phyloP scores from a whole-genome alignment of 2,113 vertebrate species.

The Chloebia gouldiae region DNA sequence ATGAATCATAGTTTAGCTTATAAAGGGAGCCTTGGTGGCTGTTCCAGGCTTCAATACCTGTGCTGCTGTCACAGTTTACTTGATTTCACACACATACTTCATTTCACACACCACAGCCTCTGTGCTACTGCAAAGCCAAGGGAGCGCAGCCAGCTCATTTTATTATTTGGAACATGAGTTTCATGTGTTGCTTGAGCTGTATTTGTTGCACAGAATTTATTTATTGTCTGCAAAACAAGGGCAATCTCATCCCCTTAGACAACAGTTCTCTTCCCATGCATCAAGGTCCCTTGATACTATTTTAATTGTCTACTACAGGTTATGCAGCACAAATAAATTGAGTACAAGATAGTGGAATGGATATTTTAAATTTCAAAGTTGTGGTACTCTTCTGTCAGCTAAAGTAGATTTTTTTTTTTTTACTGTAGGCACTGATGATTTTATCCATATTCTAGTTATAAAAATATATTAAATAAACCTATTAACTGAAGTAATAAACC shows the following conservation, averaged over 20 bases:
- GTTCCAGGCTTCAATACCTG: background rate
- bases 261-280: background rate
- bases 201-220: background rate
- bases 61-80: background rate
- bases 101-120: background rate
- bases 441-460: background rate
- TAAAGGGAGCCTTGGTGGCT: background rate
- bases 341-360: background rate
- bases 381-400: background rate
- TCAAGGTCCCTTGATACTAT: background rate
- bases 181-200: background rate
- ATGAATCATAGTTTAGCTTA: constrained; percentile 3
- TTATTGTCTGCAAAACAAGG: background rate
- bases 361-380: background rate
- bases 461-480: constrained; percentile 4
- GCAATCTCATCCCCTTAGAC: background rate
- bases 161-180: constrained; percentile 35
- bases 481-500: background rate
- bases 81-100: background rate
- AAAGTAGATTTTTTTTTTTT: background rate
- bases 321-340: background rate
- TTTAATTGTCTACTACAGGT: background rate
- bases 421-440: background rate
- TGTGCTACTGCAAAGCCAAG: background rate
- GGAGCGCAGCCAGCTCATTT: background rate